A percentile compares a stretch with the other conserved stretches of the same genome.
phyloP scores from a whole-genome alignment of 2,888 invertebrate genomes.

The Clostera curtula region DNA sequence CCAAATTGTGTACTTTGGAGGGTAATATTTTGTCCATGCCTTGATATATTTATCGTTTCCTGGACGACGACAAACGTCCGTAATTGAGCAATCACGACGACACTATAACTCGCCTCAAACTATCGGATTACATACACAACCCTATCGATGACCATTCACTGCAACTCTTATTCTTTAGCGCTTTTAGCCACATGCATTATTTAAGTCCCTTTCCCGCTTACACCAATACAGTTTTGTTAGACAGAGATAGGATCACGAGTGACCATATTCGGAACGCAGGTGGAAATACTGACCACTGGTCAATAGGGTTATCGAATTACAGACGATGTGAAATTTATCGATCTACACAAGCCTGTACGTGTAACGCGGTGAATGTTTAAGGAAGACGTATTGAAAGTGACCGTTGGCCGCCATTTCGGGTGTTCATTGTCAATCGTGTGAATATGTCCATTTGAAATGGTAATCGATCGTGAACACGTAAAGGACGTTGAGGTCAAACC shows the following conservation, averaged over 20 bases:
- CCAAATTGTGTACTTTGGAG: slow-evolving; percentile 11
- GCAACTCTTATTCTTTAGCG: slow-evolving; percentile 26
- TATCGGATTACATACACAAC: slow-evolving; percentile 58
- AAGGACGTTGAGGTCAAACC: slow-evolving; percentile 40
- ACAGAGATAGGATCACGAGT: slow-evolving; percentile 22
- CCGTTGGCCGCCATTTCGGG: slow-evolving; percentile 42
- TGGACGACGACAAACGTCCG: slow-evolving; percentile 48
- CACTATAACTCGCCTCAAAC: slow-evolving; percentile 51
- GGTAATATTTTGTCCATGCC: slow-evolving; percentile 20
- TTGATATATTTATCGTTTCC: slow-evolving; percentile 61
- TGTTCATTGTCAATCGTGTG: slow-evolving; percentile 53
- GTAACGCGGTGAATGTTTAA: slow-evolving; percentile 46
- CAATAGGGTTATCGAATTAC: slow-evolving; percentile 58
- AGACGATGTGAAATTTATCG: slow-evolving; percentile 58
- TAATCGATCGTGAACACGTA: slow-evolving; percentile 48
- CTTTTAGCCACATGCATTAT: slow-evolving; percentile 27
- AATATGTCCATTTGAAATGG: slow-evolving; percentile 60
- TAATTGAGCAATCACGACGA: slow-evolving; percentile 66
- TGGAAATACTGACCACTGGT: slow-evolving; percentile 63
- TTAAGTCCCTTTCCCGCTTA: slow-evolving; percentile 22
- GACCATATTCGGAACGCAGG: slow-evolving; percentile 41
- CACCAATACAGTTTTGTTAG: slow-evolving; percentile 5
- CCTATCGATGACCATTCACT: slow-evolving; percentile 41
- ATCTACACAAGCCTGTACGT: slow-evolving; percentile 35
- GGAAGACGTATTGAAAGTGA: slow-evolving; percentile 28